phyloP scores from a whole-genome alignment of 2,113 vertebrate genomes.

The Ariopsis seemanni region DNA sequence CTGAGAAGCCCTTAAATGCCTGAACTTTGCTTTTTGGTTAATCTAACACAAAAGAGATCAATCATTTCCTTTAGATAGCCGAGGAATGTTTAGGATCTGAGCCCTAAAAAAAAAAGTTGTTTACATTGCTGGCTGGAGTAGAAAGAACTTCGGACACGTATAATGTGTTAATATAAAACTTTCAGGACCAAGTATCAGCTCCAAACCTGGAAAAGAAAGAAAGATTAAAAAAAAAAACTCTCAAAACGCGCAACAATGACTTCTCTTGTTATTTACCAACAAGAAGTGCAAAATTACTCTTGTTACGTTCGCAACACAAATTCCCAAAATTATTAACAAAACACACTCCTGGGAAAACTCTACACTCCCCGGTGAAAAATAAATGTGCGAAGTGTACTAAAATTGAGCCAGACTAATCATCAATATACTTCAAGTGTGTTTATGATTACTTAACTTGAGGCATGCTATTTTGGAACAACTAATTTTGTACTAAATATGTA shows the following conservation, averaged over 20 bases:
- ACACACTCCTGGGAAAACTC: not conserved
- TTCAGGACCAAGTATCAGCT: not conserved
- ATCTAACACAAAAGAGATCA: not conserved
- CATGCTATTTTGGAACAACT: too few species aligned
- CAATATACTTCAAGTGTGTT: too few species aligned
- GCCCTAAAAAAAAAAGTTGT: not conserved
- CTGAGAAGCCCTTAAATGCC: not conserved
- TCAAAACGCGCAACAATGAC: not conserved
- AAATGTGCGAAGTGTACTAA: too few species aligned
- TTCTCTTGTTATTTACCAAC: not conserved
- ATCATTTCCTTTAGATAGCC: conserved; percentile 5
- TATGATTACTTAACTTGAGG: too few species aligned
- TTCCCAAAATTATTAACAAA: not conserved
- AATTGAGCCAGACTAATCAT: too few species aligned
- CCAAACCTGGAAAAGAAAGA: conserved; percentile 31
- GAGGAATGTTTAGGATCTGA: conserved; percentile 10
- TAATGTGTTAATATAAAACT: not conserved
- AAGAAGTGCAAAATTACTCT: not conserved
- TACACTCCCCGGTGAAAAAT: too few species aligned
- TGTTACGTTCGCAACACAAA: not conserved
- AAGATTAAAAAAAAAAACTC: not conserved
- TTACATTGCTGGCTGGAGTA: not conserved
- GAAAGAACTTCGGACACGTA: not conserved
- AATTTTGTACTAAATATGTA: too few species aligned
- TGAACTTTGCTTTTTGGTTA: not conserved